These are phyloP conservation scores for Hiodon alosoides DNA, from an alignment of 2,113 vertebrate genomes.

Conservation along the genomic window DNA sequence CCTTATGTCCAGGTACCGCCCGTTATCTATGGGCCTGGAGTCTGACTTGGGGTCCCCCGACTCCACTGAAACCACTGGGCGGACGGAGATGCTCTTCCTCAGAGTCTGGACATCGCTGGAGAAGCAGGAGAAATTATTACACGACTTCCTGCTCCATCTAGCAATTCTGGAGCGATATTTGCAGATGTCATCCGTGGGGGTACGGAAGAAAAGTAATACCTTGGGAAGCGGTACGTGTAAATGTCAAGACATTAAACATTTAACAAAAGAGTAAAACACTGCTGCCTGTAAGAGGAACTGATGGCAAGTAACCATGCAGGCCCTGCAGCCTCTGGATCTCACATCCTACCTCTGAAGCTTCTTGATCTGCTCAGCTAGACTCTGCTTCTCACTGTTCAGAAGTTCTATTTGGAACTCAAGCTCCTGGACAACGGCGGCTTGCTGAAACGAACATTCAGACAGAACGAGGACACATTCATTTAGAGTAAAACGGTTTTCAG, in stretches of 20 bases:
- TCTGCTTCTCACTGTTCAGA: slow-evolving; percentile 86
- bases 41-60: slow-evolving; percentile 52
- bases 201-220: not conserved
- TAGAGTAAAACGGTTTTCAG: not conserved
- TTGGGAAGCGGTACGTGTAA: not conserved
- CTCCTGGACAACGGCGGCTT: slow-evolving; percentile 82
- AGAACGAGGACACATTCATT: not conserved
- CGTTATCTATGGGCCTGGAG: slow-evolving; percentile 69
- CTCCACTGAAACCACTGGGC: slow-evolving; percentile 52
- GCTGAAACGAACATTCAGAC: slow-evolving; percentile 58
- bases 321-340: not conserved
- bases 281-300: not conserved
- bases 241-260: not conserved
- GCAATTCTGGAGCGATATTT: not conserved
- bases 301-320: too few relatives aligned
- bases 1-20: slow-evolving; percentile 74
- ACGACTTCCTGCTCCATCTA: not conserved
- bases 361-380: slow-evolving; percentile 85
- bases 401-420: slow-evolving; percentile 91
- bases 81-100: slow-evolving; percentile 70
- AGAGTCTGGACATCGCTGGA: slow-evolving; percentile 85
- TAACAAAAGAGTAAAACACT: not conserved
- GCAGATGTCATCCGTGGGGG: not conserved
- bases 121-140: not conserved
- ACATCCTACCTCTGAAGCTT: slow-evolving; percentile 81